Evolutionary conservation across 2,797 vertebrate species (phyloP), one percentile per base, ranked within the genome.

Genomic region (Linurgus olivaceus): DNA sequence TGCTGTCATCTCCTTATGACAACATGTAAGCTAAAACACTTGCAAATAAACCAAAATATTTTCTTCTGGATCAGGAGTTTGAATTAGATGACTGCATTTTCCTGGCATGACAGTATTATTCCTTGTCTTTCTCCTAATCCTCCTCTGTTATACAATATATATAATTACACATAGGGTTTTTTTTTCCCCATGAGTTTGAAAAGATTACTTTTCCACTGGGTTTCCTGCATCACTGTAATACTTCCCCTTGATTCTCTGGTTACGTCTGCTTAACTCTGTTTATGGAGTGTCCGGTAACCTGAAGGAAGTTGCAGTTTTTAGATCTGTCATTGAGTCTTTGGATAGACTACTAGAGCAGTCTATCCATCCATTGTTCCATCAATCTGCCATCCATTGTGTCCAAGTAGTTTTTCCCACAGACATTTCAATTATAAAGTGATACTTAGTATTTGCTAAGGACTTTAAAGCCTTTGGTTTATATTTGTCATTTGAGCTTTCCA

Each of bases 151-250:
- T 87, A 92, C 74, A 87, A 74, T 91, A 91, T 91, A 77, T 95
- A 83, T 28, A 88, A 85, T 94, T 95, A 95, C 96, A 94, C 71
- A 23, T 50, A 79, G 55, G 25, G 23, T 10, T 40, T 20, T 88
- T 85, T 90, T 85, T 94, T 75, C 58, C 94, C 91, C 93, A 31
- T 88, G 91, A 54, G 79, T 76, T 93, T 94, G 79, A 83, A 94
- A 90, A 95, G 76, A 97, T 97, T 96, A 91, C 68, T 96, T 97
- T 96, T 97, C 96, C 96, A 96, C 87, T 92, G 92, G 63, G 92
- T 91, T 96, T 94, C 93, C 73, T 95, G 70, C 88, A 91, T 85
- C 82, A 47, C 67, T 78, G 31, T 87, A 88, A 90, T 86, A 83
- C 79, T 96, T 95, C 90, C 86, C 81, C 72, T 97, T 59, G 86